phyloP scores from a whole-genome alignment of 2,113 vertebrate species.

The Pomatorhinus ruficollis region DNA sequence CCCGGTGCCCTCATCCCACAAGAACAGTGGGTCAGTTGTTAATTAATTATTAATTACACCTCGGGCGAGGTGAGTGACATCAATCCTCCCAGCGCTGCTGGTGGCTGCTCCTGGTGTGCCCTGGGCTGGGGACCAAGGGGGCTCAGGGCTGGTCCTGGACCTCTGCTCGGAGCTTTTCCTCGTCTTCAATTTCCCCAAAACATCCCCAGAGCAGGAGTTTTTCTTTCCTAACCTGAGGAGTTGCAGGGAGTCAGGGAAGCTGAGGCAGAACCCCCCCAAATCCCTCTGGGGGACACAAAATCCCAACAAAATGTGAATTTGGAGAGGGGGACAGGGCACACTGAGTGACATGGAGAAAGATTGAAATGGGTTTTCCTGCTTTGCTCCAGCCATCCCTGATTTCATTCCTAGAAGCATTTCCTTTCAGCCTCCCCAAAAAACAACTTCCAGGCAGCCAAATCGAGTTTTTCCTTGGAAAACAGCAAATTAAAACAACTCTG shows the following conservation, averaged over 20 bases:
- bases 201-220: not conserved
- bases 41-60: not conserved
- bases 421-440: not conserved
- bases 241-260: not conserved
- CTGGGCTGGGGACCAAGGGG: not conserved
- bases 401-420: not conserved
- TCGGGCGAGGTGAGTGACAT: accelerated
- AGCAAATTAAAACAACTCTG: not conserved
- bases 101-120: not conserved
- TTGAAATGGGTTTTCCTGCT: not conserved
- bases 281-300: not conserved
- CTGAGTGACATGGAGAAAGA: too few relatives aligned
- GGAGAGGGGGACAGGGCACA: not conserved
- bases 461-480: not conserved
- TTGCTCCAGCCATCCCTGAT: not conserved
- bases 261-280: not conserved
- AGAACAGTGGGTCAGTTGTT: not conserved
- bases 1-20: not conserved
- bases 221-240: not conserved
- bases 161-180: not conserved
- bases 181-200: not conserved
- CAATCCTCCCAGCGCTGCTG: not conserved
- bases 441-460: not conserved
- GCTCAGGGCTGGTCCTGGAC: not conserved
- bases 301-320: not conserved